phyloP scores from a whole-genome alignment of 1,140 invertebrate genomes.

The Calliphora vicina region DNA sequence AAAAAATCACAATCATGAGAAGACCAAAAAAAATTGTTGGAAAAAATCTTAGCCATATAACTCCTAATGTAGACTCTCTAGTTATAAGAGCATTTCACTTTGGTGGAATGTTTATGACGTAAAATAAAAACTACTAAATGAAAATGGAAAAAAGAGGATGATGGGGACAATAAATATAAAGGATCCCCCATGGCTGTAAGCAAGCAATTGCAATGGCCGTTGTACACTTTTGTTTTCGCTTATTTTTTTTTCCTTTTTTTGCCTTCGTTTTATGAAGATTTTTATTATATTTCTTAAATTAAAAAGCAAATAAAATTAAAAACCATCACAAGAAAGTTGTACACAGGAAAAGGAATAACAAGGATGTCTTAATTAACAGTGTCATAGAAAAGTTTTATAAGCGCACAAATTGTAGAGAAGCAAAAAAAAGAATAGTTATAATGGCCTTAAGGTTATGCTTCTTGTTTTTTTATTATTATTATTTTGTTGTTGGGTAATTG shows the following conservation, averaged over 20 bases:
- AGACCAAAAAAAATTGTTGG: background rate
- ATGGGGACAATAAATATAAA: background rate
- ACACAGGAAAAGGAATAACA: background rate
- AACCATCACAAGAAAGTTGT: background rate
- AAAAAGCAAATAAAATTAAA: slow-evolving; percentile 14
- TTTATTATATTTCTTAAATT: background rate
- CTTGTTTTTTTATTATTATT: too few relatives aligned
- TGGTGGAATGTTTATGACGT: background rate
- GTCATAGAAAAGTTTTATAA: background rate
- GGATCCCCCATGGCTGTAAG: background rate
- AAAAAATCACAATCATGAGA: background rate
- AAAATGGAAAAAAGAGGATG: background rate
- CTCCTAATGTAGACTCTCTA: background rate
- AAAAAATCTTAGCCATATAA: background rate
- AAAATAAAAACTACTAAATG: background rate
- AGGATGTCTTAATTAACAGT: slow-evolving; percentile 1
- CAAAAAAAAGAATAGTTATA: background rate
- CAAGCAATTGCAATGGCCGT: background rate
- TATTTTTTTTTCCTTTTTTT: background rate
- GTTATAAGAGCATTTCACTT: background rate
- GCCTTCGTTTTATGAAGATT: background rate
- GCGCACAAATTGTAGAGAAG: background rate
- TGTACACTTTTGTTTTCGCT: background rate
- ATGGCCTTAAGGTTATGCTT: background rate
- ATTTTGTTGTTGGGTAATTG: too few relatives aligned